Percentiles rank a stretch among this genome's conserved stretches.
phyloP scores from a whole-genome alignment of 2,888 invertebrate species.

The Nomada ruficornis region DNA sequence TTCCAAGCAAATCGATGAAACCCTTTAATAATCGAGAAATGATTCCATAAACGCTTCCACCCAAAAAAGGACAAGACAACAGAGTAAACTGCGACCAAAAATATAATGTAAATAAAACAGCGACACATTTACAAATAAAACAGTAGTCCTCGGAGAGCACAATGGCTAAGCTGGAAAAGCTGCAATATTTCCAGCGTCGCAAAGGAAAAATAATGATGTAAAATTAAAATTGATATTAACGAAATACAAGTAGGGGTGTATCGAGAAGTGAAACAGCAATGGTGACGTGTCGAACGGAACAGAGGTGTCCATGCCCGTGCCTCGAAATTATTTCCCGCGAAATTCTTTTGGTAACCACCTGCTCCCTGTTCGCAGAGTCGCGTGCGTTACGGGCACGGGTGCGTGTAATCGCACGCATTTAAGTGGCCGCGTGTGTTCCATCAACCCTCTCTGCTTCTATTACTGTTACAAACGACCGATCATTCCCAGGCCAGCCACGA shows the following conservation, averaged over 20 bases:
- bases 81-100: too few species aligned
- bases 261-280: background rate
- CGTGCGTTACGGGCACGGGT: conserved; percentile 71
- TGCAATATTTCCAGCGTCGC: too few species aligned
- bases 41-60: too few species aligned
- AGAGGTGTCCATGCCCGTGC: background rate
- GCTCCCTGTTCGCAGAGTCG: conserved; percentile 55
- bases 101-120: too few species aligned
- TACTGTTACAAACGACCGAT: conserved; percentile 55
- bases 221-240: background rate
- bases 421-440: conserved; percentile 60
- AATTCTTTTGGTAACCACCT: conserved; percentile 66
- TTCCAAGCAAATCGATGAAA: too few species aligned
- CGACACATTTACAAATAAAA: too few species aligned
- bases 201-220: background rate
- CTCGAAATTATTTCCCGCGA: conserved; percentile 37
- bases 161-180: too few species aligned
- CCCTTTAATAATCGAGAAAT: too few species aligned
- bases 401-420: conserved; percentile 78
- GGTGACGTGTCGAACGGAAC: conserved; percentile 16
- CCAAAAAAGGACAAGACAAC: too few species aligned
- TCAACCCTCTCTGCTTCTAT: conserved; percentile 59
- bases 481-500: conserved; percentile 59
- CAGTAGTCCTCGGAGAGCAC: too few species aligned
- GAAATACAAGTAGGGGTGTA: background rate